Base-by-base conservation (phyloP, 2,113 vertebrate species). In the Apodemus speciosus region DNA sequence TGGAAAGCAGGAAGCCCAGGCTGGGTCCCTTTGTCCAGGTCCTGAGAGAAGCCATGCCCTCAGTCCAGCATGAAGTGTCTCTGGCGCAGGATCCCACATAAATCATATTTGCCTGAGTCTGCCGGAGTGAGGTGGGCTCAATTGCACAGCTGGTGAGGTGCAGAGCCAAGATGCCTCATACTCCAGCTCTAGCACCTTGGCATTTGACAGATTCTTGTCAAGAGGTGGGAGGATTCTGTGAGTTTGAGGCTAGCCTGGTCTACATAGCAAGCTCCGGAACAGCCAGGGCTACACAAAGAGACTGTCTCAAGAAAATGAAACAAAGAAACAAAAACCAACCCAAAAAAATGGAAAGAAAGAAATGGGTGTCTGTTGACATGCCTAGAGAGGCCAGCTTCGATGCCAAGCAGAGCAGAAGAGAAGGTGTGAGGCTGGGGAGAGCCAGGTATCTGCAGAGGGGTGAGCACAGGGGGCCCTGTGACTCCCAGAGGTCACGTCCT, bases 11-110 rank as follows among this genome's bases (percentile, higher is more conserved):
- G 53, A 94, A 46, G 15, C 38, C 51, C 6, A 9, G 89, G 38
- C 40, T 49, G 3, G n/a, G 62, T 43, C 51, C 66, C 2, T 0
- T 5, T 7, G 6, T 3, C 32, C 0, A n/a, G 73, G n/a, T 40
- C 53, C 90, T 25, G 10, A 66, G 20, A 43, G 13, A 81, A 23
- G 8, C 3, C 3, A 15, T 14, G 1, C 51, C 92, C 73, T 49
- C 56, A 35, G 58, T 62, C 71, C 18, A 40, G 4, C 56, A 49
- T 30, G 3, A 23, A 8, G 15, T 13, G 49, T 27, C 14, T 23
- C 23, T 27, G 75, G 27, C 23, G 89, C 72, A 21, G 30, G 7
- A 81, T 7, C 66, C n/a, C n/a, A n/a, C 9, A 9, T 3, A 27
- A 9, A 25, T 6, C 30, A 0, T 49, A 53, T 80, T 40, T 72